Evolutionary conservation across 2,888 invertebrate species (phyloP).

Genomic region (Eupithecia abbreviata): DNA sequence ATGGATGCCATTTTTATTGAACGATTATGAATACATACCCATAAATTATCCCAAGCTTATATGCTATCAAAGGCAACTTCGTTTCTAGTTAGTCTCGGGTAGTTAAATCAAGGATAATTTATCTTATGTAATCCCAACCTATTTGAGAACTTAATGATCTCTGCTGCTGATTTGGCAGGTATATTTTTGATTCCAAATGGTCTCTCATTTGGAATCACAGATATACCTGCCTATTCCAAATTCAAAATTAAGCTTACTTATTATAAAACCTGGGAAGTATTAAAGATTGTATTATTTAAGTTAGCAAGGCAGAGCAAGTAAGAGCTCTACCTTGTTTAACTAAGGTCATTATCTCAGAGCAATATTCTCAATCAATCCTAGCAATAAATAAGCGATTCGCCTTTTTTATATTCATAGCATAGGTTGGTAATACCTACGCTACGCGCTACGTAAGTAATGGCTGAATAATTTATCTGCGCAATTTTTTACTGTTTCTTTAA

Average conservation of each 20-base stretch:
- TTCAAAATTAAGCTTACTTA: neutral
- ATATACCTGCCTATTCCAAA: neutral
- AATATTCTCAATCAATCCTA: neutral
- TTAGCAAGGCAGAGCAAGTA: neutral
- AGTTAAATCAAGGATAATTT: neutral
- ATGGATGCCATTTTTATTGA: conserved; percentile 77
- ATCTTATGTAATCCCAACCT: neutral
- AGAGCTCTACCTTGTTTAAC: neutral
- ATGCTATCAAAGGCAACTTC: conserved; percentile 23
- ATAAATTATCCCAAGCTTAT: conserved; percentile 41
- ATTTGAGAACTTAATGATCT: neutral
- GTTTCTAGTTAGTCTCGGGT: conserved; percentile 8
- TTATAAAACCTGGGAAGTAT: neutral
- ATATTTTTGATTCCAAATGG: neutral
- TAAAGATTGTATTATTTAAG: neutral
- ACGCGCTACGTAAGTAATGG: conserved; percentile 49
- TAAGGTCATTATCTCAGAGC: neutral
- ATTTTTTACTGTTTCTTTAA: conserved; percentile 56
- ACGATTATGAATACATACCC: conserved; percentile 56
- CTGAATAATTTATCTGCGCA: conserved; percentile 54
- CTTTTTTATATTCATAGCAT: conserved; percentile 30
- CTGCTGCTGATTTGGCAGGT: neutral
- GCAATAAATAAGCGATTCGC: conserved; percentile 13
- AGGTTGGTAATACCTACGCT: conserved; percentile 26
- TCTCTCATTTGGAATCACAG: neutral